Evolutionary conservation across 2,113 vertebrate genomes (phyloP).

Genomic region (Suricata suricatta): DNA sequence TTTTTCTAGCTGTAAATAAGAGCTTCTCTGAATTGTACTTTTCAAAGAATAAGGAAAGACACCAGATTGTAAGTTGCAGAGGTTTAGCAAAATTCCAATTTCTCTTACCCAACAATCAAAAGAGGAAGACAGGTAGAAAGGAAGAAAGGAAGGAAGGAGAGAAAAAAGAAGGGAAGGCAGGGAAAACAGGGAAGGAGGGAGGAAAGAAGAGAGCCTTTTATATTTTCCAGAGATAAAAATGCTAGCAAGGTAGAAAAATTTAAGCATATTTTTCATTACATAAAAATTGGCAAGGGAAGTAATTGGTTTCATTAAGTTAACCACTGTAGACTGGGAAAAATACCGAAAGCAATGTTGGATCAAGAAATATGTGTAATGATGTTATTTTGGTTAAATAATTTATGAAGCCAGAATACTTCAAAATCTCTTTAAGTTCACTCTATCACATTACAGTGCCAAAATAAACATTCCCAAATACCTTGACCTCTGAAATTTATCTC

Average conservation of each 20-base stretch:
- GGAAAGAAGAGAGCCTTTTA: neutral
- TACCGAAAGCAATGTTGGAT: neutral
- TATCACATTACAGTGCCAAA: neutral
- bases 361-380: neutral
- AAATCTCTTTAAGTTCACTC: neutral
- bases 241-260: neutral
- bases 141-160: neutral
- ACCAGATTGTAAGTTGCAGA: neutral
- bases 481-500: neutral
- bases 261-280: neutral
- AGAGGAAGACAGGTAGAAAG: neutral
- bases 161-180: neutral
- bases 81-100: neutral
- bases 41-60: slow-evolving; percentile 25
- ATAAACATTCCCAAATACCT: neutral
- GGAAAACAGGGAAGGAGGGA: neutral
- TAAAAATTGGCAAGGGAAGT: neutral
- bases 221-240: neutral
- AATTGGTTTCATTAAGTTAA: neutral
- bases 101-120: neutral
- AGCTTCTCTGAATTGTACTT: neutral
- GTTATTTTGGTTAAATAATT: slow-evolving; percentile 17
- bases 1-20: slow-evolving; percentile 1
- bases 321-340: neutral
- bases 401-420: neutral